Conservation (phyloP, 2,888 invertebrate genomes). For the Ernsta delagoae region DNA sequence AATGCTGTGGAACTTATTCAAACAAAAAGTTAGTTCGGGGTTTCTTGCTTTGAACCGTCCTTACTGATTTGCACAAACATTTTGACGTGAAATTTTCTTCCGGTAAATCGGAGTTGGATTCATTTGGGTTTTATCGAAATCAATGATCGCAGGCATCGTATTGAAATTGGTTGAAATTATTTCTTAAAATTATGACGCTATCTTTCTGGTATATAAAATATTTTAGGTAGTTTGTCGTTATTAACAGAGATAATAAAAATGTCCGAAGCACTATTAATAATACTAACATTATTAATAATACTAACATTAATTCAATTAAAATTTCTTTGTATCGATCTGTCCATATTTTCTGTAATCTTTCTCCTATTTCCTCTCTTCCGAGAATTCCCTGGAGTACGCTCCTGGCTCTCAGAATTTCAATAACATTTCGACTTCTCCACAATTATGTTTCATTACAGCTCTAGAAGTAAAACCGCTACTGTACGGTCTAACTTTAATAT, state of each 20-base stretch:
- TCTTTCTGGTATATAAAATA: too few species aligned
- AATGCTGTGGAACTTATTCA: conserved; percentile 3
- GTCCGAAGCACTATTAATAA: too few species aligned
- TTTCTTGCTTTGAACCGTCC: neutral
- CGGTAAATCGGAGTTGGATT: neutral
- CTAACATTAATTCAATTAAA: too few species aligned
- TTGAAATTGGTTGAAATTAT: neutral
- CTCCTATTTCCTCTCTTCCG: neutral
- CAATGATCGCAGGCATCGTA: neutral
- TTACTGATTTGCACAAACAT: neutral
- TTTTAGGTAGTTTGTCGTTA: too few species aligned
- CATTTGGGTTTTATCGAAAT: neutral
- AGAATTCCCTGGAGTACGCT: conserved; percentile 12
- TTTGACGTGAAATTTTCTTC: neutral
- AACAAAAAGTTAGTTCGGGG: neutral
- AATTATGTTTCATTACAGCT: conserved; percentile 23
- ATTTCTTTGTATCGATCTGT: too few species aligned
- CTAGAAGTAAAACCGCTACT: conserved; percentile 10
- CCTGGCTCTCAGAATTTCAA: conserved; percentile 15
- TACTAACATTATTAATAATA: too few species aligned
- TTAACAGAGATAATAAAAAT: too few species aligned
- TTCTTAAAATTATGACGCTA: too few species aligned
- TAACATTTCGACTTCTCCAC: conserved; percentile 20
- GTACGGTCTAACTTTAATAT: conserved; percentile 7
- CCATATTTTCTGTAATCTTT: too few species aligned